Evolutionary conservation across 2,888 invertebrate genomes (phyloP), one percentile per base, ranked within the genome.

Genomic region (Tenthredo distinguenda): DNA sequence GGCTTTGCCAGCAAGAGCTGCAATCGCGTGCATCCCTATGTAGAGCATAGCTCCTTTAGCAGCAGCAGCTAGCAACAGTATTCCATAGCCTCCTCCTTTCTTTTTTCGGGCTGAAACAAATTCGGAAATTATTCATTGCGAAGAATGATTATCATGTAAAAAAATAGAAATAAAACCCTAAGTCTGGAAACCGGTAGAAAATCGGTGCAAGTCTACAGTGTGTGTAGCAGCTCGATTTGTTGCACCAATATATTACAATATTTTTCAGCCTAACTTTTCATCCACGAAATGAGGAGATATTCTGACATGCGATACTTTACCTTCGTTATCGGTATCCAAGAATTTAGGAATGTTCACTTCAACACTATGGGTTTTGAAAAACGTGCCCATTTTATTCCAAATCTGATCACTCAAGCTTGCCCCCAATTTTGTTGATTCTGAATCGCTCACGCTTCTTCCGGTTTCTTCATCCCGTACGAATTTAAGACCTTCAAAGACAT

Each of bases 1-100:
- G 81, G 98, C 98, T 93, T 98, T 98, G 88, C 97, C 98, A 71
- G 98, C 97, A 81, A 98, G 93, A 81, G 97, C 95, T 37, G 97
- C 97, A 58, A 98, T 93, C 2, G 96, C 97, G 87, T 97, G 97
- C 87, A 97, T 96, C 47, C 97, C 97, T 65, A 97, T 94, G 40
- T 97, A 97, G 62, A 98, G 95, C 93, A 97, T 94, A 90, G 96
- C 96, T 72, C 97, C 97, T 87, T 96, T 97, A 86, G 97, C 95
- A 86, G 98, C 95, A 86, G 97, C 95, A 15, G 97, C 97, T 90
- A 97, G 95, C 91, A 97, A 95, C 72, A 98, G 94, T 87, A 97
- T 94, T 31, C 96, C 96, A 50, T 96, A 96, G 88, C 96, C 94
- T 90, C 96, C 96, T 94, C 96, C 96, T 94, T 96, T 96, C 93